Percentiles rank a stretch among this genome's conserved stretches.
Evolutionary conservation across 2,113 vertebrate genomes (phyloP).

Genomic region (Takifugu flavidus): DNA sequence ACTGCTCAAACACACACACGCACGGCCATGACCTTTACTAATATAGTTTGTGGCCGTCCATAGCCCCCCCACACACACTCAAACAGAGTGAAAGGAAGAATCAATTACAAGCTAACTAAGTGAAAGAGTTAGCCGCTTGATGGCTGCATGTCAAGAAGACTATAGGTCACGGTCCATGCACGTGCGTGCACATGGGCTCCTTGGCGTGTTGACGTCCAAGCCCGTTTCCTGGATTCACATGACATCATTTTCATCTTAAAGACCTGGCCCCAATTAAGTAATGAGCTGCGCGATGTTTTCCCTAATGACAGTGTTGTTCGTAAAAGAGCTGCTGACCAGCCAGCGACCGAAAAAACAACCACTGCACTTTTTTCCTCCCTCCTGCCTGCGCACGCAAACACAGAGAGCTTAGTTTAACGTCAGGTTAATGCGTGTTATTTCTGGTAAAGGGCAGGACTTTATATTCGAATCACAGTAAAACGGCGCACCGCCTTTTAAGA

Average conservation of each 20-base stretch:
- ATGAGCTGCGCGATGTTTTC: slow-evolving; percentile 75
- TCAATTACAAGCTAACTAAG: slow-evolving; percentile 63
- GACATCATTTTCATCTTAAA: slow-evolving; percentile 78
- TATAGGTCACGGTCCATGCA: slow-evolving; percentile 44
- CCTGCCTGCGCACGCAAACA: background rate
- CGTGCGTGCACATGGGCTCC: slow-evolving; percentile 11
- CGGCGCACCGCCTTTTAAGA: slow-evolving; percentile 47
- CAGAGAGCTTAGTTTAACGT: slow-evolving; percentile 39
- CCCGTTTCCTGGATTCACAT: slow-evolving; percentile 67
- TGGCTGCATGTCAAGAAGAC: slow-evolving; percentile 60
- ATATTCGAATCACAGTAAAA: slow-evolving; percentile 64
- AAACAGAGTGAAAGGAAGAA: slow-evolving; percentile 52
- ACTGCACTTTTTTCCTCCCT: slow-evolving; percentile 54
- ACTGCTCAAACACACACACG: slow-evolving; percentile 29
- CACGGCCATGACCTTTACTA: slow-evolving; percentile 64
- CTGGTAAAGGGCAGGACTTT: slow-evolving; percentile 61
- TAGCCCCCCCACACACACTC: slow-evolving; percentile 34
- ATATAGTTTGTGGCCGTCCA: slow-evolving; percentile 62
- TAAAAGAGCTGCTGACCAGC: slow-evolving; percentile 74
- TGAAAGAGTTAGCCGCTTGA: slow-evolving; percentile 54
- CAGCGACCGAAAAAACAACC: slow-evolving; percentile 51
- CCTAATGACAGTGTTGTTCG: slow-evolving; percentile 74
- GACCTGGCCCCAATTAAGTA: slow-evolving; percentile 77
- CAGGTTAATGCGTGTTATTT: slow-evolving; percentile 64
- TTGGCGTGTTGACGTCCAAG: slow-evolving; percentile 31